Conservation (phyloP, 2,797 vertebrate species). For the Lepilemur ruficaudatus region DNA sequence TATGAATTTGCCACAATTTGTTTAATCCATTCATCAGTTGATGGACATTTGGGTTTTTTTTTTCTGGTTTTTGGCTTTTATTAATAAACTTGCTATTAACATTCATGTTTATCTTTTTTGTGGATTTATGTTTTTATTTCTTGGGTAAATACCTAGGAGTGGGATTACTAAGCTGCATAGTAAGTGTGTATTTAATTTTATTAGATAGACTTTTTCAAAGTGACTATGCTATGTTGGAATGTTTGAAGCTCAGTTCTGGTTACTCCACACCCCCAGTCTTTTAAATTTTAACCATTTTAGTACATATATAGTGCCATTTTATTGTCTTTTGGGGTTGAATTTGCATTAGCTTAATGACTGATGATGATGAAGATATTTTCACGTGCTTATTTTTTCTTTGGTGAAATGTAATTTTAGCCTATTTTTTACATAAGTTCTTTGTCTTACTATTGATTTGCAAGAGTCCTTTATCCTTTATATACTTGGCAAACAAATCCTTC, state of each 20-base stretch:
- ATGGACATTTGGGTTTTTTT: neutral
- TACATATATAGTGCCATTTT: neutral
- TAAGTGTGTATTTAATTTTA: neutral
- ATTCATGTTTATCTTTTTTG: neutral
- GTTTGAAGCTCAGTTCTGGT: neutral
- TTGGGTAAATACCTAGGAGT: neutral
- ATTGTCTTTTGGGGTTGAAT: neutral
- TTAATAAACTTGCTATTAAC: neutral
- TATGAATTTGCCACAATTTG: neutral
- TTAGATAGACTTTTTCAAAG: slow-evolving; percentile 4
- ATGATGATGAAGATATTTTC: neutral
- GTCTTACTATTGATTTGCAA: neutral
- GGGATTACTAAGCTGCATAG: neutral
- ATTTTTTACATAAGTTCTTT: neutral
- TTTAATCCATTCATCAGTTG: neutral
- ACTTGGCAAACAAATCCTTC: neutral
- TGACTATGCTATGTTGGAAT: neutral
- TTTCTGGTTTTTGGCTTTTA: neutral
- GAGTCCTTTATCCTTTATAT: slow-evolving; percentile 20
- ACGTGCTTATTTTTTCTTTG: neutral
- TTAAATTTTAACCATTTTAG: neutral
- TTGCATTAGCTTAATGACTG: neutral
- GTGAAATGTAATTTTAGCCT: neutral
- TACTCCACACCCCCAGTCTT: neutral
- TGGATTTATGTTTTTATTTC: neutral